A percentile compares a stretch with the other conserved stretches of the same genome.
Conservation (phyloP, 1,140 invertebrate species). For the Cephus cinctus region DNA sequence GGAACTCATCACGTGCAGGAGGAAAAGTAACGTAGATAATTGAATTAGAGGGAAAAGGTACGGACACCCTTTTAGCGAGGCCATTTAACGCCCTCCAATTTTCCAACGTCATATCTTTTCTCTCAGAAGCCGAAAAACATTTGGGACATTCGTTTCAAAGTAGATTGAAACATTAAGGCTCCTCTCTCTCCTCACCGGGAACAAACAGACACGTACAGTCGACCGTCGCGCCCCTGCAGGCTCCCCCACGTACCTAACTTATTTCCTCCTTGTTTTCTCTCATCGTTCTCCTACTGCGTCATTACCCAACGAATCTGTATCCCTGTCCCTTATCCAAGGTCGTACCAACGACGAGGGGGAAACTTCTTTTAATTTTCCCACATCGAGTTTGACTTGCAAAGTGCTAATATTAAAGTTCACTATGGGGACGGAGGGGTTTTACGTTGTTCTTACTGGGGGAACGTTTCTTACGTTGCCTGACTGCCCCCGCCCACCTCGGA, state of each 20-base stretch:
- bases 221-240: too few relatives aligned
- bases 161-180: neutral
- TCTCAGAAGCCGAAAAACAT: slow-evolving; percentile 9
- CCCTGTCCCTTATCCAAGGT: too few relatives aligned
- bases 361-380: slow-evolving; percentile 33
- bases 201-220: too few relatives aligned
- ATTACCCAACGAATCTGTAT: too few relatives aligned
- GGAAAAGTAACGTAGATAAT: neutral
- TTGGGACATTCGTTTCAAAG: slow-evolving; percentile 7
- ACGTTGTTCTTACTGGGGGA: slow-evolving; percentile 9
- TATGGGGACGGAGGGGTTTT: too few relatives aligned
- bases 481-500: slow-evolving; percentile 13
- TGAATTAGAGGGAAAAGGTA: neutral
- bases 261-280: too few relatives aligned
- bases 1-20: too few relatives aligned
- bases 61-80: neutral
- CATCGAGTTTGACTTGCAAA: slow-evolving; percentile 34
- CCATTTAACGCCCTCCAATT: neutral
- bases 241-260: too few relatives aligned
- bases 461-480: neutral
- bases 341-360: too few relatives aligned
- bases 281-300: too few relatives aligned
- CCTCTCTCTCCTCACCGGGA: too few relatives aligned
- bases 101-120: neutral
- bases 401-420: slow-evolving; percentile 41